Percentiles rank a stretch among this genome's conserved stretches.
These are phyloP conservation scores for Hylaeus anthracinus DNA, from an alignment of 1,140 invertebrate genomes.

Conservation along the genomic window DNA sequence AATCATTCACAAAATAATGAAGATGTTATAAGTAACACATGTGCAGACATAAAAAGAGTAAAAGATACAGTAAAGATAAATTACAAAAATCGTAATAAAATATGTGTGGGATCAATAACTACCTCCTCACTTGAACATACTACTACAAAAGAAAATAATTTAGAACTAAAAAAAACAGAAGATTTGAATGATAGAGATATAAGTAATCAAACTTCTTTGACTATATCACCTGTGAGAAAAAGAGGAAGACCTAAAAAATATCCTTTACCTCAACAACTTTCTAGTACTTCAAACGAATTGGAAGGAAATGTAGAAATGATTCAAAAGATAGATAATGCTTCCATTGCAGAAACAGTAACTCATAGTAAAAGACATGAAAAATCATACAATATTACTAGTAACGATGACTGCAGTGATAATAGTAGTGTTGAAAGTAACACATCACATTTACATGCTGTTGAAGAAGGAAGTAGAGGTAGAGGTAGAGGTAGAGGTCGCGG, in stretches of 20 bases:
- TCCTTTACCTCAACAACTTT: neutral
- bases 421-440: slow-evolving; percentile 23
- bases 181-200: neutral
- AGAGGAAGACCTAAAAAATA: slow-evolving; percentile 59
- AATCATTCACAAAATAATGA: neutral
- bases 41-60: neutral
- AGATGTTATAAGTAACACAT: slow-evolving; percentile 2
- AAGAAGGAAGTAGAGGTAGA: slow-evolving; percentile 25
- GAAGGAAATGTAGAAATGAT: neutral
- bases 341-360: neutral
- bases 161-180: neutral
- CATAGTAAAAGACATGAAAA: slow-evolving; percentile 22
- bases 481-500: slow-evolving; percentile 29
- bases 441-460: slow-evolving; percentile 4
- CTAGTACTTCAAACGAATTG: neutral
- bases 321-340: slow-evolving; percentile 1
- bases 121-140: neutral
- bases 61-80: neutral
- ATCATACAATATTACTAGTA: slow-evolving; percentile 27
- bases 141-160: neutral
- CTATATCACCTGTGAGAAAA: slow-evolving; percentile 25
- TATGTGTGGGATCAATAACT: neutral
- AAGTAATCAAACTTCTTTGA: slow-evolving; percentile 1
- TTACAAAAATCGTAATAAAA: neutral
- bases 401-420: slow-evolving; percentile 36